Conservation (phyloP, 2,113 vertebrate genomes). For the Vulpes vulpes region DNA sequence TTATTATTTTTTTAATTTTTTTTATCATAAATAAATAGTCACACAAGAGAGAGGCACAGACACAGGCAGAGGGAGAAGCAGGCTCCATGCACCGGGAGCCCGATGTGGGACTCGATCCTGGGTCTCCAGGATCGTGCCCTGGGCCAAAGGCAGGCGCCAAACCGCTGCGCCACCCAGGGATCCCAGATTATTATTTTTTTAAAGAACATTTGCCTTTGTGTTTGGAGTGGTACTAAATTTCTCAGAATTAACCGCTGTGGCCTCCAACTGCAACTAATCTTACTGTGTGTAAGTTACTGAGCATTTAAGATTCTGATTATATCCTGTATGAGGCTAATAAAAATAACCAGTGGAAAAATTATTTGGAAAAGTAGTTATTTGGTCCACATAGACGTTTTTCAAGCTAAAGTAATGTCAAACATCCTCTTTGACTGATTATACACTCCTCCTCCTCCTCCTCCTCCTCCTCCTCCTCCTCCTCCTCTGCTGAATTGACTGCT, state of each 20-base stretch:
- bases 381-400: constrained; percentile 33
- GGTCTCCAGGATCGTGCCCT: no score
- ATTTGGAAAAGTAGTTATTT: constrained; percentile 61
- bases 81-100: no score
- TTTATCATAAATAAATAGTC: no score
- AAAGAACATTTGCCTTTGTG: constrained; percentile 52
- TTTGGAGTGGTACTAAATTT: constrained; percentile 34
- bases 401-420: constrained; percentile 51
- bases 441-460: neutral
- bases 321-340: constrained; percentile 11
- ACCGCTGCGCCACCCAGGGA: no score
- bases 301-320: neutral
- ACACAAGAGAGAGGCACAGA: no score
- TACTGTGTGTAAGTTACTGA: constrained; percentile 13
- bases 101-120: no score
- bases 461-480: neutral
- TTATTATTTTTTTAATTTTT: constrained; percentile 57
- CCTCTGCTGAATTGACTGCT: constrained; percentile 61
- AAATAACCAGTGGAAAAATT: constrained; percentile 42
- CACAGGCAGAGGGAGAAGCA: no score
- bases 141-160: no score
- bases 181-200: constrained; percentile 61
- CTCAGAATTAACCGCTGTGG: constrained; percentile 43
- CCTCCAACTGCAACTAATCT: constrained; percentile 22
- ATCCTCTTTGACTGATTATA: constrained; percentile 56